A percentile compares a stretch with the other conserved stretches of the same genome.
These are phyloP conservation scores for Sitophilus oryzae DNA, from an alignment of 1,140 invertebrate genomes.

Conservation along the genomic window DNA sequence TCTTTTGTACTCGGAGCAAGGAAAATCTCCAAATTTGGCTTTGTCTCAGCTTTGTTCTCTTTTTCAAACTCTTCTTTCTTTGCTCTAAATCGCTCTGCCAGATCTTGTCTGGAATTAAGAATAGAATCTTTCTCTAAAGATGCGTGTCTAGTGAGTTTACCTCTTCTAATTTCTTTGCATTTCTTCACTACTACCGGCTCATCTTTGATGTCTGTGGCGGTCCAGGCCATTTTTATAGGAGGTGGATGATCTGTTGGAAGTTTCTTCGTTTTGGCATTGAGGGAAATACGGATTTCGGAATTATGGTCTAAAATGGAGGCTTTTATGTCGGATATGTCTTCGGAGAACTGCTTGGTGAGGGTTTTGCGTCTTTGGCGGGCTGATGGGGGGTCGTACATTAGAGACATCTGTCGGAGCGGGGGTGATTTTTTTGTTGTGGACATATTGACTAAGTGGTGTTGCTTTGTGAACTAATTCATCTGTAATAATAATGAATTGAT, in stretches of 20 bases:
- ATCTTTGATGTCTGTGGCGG: constrained; percentile 23
- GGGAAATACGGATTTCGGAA: constrained; percentile 21
- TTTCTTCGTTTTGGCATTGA: constrained; percentile 26
- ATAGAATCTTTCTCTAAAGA: constrained; percentile 47
- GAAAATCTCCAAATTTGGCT: constrained; percentile 52
- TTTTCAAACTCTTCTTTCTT: background rate
- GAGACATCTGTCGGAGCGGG: constrained; percentile 36
- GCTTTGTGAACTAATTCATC: background rate
- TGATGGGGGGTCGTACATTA: constrained; percentile 33
- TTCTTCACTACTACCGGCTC: constrained; percentile 36
- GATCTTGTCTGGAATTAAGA: constrained; percentile 49
- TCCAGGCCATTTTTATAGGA: constrained; percentile 38
- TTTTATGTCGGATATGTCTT: constrained; percentile 31
- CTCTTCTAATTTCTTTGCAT: constrained; percentile 35
- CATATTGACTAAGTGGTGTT: constrained; percentile 9
- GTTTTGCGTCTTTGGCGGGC: constrained; percentile 17
- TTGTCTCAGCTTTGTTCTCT: constrained; percentile 46
- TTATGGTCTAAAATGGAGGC: constrained; percentile 19
- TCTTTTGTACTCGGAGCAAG: constrained; percentile 46
- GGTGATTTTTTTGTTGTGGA: constrained; percentile 25
- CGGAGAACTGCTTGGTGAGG: constrained; percentile 38
- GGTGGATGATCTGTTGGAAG: constrained; percentile 24
- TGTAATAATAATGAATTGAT: background rate
- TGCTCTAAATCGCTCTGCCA: constrained; percentile 48
- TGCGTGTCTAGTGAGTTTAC: constrained; percentile 24